Percentiles rank a stretch among this genome's conserved stretches.
These are phyloP conservation scores for Adoxophyes honmai DNA, from an alignment of 1,140 invertebrate species.

Conservation along the genomic window DNA sequence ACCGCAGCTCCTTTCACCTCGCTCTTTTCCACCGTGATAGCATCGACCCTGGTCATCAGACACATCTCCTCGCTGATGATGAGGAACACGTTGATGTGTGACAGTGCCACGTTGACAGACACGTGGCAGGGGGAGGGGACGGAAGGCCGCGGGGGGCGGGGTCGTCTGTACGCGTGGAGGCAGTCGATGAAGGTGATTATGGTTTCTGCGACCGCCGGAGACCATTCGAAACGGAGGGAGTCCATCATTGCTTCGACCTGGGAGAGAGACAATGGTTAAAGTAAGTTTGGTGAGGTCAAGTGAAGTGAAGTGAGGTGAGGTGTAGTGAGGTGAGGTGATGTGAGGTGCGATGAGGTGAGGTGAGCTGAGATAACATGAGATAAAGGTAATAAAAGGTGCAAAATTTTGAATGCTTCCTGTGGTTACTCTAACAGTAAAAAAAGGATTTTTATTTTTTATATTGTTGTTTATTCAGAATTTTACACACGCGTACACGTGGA, in stretches of 20 bases:
- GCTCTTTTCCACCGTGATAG: conserved; percentile 60
- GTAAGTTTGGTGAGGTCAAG: no score
- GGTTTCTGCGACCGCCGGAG: conserved; percentile 48
- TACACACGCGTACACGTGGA: no score
- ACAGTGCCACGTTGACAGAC: conserved; percentile 60
- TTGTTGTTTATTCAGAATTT: no score
- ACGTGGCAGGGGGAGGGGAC: conserved; percentile 39
- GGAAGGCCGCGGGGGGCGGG: not conserved
- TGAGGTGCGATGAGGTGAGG: no score
- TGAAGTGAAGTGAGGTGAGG: no score
- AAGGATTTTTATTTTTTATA: no score
- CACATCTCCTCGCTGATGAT: conserved; percentile 59
- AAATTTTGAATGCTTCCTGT: no score
- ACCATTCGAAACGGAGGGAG: conserved; percentile 69
- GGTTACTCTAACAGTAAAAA: no score
- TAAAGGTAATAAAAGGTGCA: no score
- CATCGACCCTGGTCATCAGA: conserved; percentile 66
- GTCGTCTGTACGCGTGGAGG: conserved; percentile 47
- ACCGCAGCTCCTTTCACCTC: conserved; percentile 47
- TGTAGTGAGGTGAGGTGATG: no score
- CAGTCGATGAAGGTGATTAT: conserved; percentile 53
- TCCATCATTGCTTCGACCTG: conserved; percentile 75
- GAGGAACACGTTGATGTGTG: conserved; percentile 71
- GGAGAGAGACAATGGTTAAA: no score
- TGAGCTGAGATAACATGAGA: no score